Base-by-base conservation (phyloP, 2,113 vertebrate species). In the Myotis brandtii region DNA sequence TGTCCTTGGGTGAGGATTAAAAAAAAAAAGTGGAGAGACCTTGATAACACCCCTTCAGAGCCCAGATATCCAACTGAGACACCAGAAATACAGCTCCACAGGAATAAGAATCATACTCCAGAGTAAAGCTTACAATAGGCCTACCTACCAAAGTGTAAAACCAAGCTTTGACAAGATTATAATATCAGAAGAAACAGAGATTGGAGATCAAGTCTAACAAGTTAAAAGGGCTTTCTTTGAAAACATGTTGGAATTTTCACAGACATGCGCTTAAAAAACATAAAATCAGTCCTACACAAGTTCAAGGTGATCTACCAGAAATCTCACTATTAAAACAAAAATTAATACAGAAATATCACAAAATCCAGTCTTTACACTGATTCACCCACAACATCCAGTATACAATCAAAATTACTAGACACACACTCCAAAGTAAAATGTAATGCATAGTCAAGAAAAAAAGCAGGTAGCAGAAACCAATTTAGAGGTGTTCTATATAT, bases 181-280 rank as follows among this genome's bases (percentile, higher is more conserved):
- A 69, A 79, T 17, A 32, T 30, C 20, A 50, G 77, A 80, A 50
- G 52, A 93, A 72, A 85, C 16, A 93, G 12, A 89, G 32, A 48
- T n/a, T 82, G 9, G 4, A 77, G 25, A 73, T 9, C 30, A 30
- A 84, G 34, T 81, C 16, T 30, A 50, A 37, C 10, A 54, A 79
- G 17, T 87, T 64, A 79, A 90, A 94, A 50, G 14, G 9, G 6
- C 27, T 92, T 94, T 67, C 32, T 92, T 94, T 67, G 21, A 76
- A 87, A 80, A 75, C 6, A n/a, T 17, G 8, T 50, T 56, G 9
- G 16, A 32, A 75, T 59, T 94, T 93, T 84, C 34, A 87, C n/a
- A 94, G 37, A 70, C 27, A 66, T 0, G 20, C 46, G 17, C 72
- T 50, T 81, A 27, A 4, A 81, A 94, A 81, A 56, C 43, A 88